phyloP scores from a whole-genome alignment of 2,113 vertebrate genomes.

The Paraplagusia blochii region DNA sequence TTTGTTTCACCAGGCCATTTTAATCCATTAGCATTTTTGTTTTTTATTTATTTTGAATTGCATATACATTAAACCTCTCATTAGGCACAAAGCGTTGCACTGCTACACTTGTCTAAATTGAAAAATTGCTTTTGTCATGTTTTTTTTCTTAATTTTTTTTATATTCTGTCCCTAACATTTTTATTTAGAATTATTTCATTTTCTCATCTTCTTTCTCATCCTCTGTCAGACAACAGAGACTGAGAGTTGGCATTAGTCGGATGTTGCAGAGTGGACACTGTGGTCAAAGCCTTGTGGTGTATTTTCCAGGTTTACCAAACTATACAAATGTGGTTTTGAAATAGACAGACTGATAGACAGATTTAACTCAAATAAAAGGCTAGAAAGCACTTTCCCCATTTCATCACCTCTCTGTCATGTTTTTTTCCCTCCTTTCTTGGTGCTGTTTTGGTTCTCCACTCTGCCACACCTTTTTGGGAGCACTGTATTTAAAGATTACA shows the following conservation, averaged over 20 bases:
- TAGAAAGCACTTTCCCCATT: conserved; percentile 24
- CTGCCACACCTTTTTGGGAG: conserved; percentile 52
- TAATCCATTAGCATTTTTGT: conserved; percentile 34
- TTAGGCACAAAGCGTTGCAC: conserved; percentile 2
- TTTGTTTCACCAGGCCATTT: conserved; percentile 44
- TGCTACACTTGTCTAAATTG: background rate
- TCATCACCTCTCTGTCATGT: conserved; percentile 29
- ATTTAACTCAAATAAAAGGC: conserved; percentile 23
- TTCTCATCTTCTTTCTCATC: conserved; percentile 36
- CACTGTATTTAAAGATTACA: conserved; percentile 29
- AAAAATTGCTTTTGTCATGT: conserved; percentile 14
- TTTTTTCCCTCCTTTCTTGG: conserved; percentile 27
- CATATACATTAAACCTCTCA: background rate
- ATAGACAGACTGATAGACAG: conserved; percentile 68
- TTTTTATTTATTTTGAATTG: conserved; percentile 10
- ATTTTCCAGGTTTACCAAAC: conserved; percentile 28
- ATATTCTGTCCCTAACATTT: conserved; percentile 3
- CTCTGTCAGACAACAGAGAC: conserved; percentile 34
- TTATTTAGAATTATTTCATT: background rate
- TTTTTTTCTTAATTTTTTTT: conserved; percentile 1
- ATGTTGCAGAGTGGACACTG: conserved; percentile 41
- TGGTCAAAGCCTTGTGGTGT: conserved; percentile 31
- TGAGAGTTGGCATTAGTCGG: conserved; percentile 28
- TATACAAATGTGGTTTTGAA: conserved; percentile 38
- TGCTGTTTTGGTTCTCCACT: conserved; percentile 39